Percentiles rank a stretch among this genome's conserved stretches.
These are phyloP conservation scores for Dioctria linearis DNA, from an alignment of 2,888 invertebrate species.

Conservation along the genomic window DNA sequence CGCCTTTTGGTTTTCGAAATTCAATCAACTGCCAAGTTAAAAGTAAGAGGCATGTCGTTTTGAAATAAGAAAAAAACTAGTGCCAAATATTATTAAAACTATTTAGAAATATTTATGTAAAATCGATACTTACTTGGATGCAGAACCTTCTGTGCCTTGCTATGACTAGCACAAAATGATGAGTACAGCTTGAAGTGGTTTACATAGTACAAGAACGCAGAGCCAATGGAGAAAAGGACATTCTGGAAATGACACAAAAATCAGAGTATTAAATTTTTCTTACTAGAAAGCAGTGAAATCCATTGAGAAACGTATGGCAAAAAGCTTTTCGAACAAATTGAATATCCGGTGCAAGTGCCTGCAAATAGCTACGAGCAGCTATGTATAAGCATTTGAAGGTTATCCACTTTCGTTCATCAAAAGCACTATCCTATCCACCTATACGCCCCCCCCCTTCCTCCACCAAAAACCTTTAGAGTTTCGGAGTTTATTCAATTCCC, in stretches of 20 bases:
- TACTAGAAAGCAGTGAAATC: background rate
- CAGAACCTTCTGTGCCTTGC: constrained; percentile 97
- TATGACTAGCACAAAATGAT: constrained; percentile 98
- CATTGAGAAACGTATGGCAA: constrained; percentile 30
- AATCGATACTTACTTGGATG: constrained; percentile 89
- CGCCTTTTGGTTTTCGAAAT: background rate
- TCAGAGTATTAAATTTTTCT: background rate
- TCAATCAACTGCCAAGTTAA: constrained; percentile 8
- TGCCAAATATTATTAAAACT: background rate
- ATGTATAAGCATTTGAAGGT: background rate
- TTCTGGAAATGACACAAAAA: constrained; percentile 77
- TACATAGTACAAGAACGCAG: constrained; percentile 97
- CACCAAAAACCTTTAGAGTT: no score
- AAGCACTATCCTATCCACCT: no score
- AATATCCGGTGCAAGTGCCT: constrained; percentile 21
- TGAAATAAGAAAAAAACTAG: no score
- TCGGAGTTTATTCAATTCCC: no score
- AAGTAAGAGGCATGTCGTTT: constrained; percentile 15
- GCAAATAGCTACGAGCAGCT: no score
- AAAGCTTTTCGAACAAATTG: constrained; percentile 16
- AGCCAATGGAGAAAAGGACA: constrained; percentile 94
- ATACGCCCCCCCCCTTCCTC: no score
- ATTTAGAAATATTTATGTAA: background rate
- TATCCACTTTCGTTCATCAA: background rate
- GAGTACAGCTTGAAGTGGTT: constrained; percentile 99